Evolutionary conservation across 2,113 vertebrate species (phyloP).

Genomic region (Nematolebias whitei): DNA sequence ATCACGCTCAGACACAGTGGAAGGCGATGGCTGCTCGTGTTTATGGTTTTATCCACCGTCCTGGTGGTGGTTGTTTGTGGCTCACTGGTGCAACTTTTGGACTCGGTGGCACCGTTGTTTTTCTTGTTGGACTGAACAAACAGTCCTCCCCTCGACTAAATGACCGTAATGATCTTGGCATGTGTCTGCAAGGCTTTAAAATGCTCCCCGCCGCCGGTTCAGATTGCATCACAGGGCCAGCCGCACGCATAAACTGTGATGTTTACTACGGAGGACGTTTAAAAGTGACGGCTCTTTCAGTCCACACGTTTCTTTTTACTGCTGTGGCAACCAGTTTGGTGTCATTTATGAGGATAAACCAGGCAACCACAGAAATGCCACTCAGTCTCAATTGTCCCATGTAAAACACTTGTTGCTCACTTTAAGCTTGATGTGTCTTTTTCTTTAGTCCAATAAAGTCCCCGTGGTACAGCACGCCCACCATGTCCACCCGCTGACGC

Average conservation of each 20-base stretch:
- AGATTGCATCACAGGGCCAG: conserved; percentile 79
- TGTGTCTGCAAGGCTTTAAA: conserved; percentile 63
- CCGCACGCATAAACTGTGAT: conserved; percentile 67
- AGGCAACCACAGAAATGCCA: neutral
- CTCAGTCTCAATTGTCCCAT: neutral
- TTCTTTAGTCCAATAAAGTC: conserved; percentile 94
- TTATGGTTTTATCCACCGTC: conserved; percentile 39
- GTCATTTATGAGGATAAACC: neutral
- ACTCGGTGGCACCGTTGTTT: conserved; percentile 68
- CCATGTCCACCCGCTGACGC: conserved; percentile 92
- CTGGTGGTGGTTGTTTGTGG: conserved; percentile 63
- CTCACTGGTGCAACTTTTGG: conserved; percentile 64
- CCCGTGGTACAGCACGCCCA: conserved; percentile 95
- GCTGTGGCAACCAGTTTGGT: neutral
- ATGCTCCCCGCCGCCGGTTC: conserved; percentile 75
- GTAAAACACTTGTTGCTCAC: neutral
- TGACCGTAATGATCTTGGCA: conserved; percentile 75
- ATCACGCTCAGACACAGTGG: conserved; percentile 44
- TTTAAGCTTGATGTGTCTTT: conserved; percentile 3
- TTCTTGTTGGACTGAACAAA: conserved; percentile 73
- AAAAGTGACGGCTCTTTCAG: conserved; percentile 45
- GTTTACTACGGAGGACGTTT: conserved; percentile 62
- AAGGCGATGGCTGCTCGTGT: conserved; percentile 54
- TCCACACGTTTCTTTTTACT: conserved; percentile 13
- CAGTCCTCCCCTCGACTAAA: conserved; percentile 73